Evolutionary conservation across 2,113 vertebrate species (phyloP).

Genomic region (Pseudorhombus dupliciocellatus): DNA sequence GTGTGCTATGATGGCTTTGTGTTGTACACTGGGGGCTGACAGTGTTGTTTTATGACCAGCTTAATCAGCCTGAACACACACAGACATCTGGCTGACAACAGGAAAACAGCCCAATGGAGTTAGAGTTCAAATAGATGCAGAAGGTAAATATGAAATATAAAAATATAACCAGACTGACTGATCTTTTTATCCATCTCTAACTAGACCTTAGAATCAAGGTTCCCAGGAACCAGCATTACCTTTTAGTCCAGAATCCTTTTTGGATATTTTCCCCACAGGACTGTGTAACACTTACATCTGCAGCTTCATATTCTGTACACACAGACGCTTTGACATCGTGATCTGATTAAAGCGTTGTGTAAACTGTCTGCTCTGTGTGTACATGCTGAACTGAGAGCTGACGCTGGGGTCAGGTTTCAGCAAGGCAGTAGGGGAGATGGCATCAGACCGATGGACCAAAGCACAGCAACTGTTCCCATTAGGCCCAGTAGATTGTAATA

Average conservation of each 20-base stretch:
- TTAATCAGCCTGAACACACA: conserved; percentile 22
- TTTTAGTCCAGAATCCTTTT: neutral
- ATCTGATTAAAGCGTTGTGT: conserved; percentile 53
- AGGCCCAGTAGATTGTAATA: neutral
- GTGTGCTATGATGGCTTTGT: conserved; percentile 57
- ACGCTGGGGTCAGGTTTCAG: conserved; percentile 30
- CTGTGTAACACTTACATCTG: conserved; percentile 2
- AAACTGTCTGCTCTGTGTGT: conserved; percentile 37
- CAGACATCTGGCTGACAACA: conserved; percentile 26
- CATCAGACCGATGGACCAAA: neutral
- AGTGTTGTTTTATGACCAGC: conserved; percentile 23
- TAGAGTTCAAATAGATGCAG: neutral
- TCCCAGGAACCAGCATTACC: neutral
- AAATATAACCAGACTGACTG: neutral
- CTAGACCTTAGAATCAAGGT: no score
- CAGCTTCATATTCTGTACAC: conserved; percentile 17
- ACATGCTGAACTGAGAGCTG: conserved; percentile 16
- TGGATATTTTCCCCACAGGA: neutral
- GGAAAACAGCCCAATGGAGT: neutral
- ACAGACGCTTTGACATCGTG: conserved; percentile 4
- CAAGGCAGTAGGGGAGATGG: neutral
- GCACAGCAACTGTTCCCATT: neutral
- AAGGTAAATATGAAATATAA: no score
- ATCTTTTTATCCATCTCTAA: neutral
- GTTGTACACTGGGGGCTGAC: conserved; percentile 29